Percentiles rank a stretch among this genome's conserved stretches.
Conservation (phyloP, 2,113 vertebrate species). For the Balaeniceps rex region DNA sequence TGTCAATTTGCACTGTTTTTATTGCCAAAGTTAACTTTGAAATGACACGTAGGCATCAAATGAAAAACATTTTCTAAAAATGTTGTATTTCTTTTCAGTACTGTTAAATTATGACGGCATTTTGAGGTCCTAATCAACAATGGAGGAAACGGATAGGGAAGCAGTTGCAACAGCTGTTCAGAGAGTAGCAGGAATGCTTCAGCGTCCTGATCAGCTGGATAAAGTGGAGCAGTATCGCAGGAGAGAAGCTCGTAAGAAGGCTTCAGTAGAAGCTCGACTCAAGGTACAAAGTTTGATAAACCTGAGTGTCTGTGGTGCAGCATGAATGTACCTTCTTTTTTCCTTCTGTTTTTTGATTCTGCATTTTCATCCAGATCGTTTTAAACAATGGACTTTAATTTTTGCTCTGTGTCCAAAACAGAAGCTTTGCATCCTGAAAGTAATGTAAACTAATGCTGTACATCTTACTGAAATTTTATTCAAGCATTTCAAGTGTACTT, state of each 20-base stretch:
- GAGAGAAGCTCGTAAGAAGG: conserved; percentile 95
- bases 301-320: not conserved
- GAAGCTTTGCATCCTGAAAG: not conserved
- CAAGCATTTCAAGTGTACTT: not conserved
- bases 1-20: not conserved
- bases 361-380: not conserved
- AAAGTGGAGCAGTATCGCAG: conserved; percentile 97
- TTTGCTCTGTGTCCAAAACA: not conserved
- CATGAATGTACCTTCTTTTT: not conserved
- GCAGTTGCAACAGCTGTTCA: conserved; percentile 94
- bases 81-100: not conserved
- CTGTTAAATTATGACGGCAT: conserved; percentile 26
- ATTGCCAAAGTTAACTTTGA: not conserved
- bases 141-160: conserved; percentile 95
- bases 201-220: conserved; percentile 95
- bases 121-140: conserved; percentile 36
- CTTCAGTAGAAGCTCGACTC: conserved; percentile 93
- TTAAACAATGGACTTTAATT: not conserved
- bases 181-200: conserved; percentile 96
- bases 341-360: not conserved
- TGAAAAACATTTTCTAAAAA: not conserved
- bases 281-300: conserved; percentile 75
- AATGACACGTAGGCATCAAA: not conserved
- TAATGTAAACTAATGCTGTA: not conserved
- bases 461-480: not conserved